Evolutionary conservation across 35 echinoderm and acorn worm species (phyloP), one percentile per base, ranked within the genome.

Genomic region (Eucidaris tribuloides): DNA sequence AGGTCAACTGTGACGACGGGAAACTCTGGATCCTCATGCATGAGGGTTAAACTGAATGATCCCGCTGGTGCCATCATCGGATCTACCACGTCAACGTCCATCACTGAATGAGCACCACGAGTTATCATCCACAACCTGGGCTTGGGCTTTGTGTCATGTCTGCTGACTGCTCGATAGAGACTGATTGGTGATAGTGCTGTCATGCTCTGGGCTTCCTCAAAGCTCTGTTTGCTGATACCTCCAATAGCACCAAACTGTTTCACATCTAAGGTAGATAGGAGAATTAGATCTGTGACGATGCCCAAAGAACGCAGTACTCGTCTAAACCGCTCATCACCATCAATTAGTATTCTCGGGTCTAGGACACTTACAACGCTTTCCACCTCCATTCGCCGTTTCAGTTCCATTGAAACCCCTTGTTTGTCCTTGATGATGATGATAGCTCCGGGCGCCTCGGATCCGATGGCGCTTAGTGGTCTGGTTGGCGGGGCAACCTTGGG

Each of bases 21-120:
- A 43, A 93, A 93, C 54, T 98, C 95, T 41, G 90, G 91, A 62
- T 98, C 90, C 83, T 98, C 95, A 48, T 98, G 95, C 90, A 98
- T 93, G 15, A 98, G 77, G 18, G 95, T 98, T 20, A 86, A 45
- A 58, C 89, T 85, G 19, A 98, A 80, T 28, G 95, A 87, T 48
- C 81, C 61, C 13, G 91, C 91, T 4, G 86, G 58, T 18, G 95
- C 88, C 86, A 93, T 89, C 42, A 92, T 72, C 7, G 95, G 95
- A 42, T 93, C 83, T 42, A 89, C 87, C 45, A 87, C 78, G 42
- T 98, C 95, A 14, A 89, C 79, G 70, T 93, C 95, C 32, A 86
- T 65, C 5, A 92, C 90, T n/a, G 95, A 82, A 15, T 93, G 95
- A 15, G 85, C 91, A n/a, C 90, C 91, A 79, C 83, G 68, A 62